Evolutionary conservation across 2,113 vertebrate species (phyloP).

Genomic region (Myotis brandtii): DNA sequence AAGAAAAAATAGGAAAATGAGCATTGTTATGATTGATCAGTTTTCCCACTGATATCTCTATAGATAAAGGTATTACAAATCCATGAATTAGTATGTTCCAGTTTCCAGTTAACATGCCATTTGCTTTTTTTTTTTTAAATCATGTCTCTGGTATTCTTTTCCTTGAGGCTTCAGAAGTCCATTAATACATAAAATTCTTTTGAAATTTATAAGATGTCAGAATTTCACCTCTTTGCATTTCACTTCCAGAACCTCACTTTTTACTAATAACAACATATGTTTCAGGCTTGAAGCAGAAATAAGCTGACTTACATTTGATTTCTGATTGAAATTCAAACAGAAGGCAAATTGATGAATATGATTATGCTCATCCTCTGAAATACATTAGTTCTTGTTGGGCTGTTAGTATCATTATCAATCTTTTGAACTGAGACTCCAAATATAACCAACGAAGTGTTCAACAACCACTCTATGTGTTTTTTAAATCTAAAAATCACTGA

Average conservation of each 20-base stretch:
- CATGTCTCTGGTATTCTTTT: neutral
- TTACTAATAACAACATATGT: neutral
- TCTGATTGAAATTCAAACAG: constrained; percentile 53
- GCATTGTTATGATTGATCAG: neutral
- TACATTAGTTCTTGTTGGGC: neutral
- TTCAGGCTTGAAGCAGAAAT: neutral
- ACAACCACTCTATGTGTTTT: neutral
- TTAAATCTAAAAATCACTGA: neutral
- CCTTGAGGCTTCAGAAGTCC: neutral
- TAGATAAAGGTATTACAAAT: neutral
- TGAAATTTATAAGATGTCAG: neutral
- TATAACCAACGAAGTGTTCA: neutral
- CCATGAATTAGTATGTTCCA: neutral
- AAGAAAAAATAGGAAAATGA: neutral
- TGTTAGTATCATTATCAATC: neutral
- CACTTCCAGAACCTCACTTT: neutral
- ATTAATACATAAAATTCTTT: constrained; percentile 1
- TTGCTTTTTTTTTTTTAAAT: neutral
- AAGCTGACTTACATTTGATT: neutral
- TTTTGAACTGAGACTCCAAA: neutral
- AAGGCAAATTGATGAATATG: neutral
- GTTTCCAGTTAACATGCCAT: neutral
- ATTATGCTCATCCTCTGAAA: neutral
- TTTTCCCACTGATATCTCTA: neutral
- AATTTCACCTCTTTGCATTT: neutral